Evolutionary conservation across 2,113 vertebrate species (phyloP).

Genomic region (Chloropsis cyanopogon): DNA sequence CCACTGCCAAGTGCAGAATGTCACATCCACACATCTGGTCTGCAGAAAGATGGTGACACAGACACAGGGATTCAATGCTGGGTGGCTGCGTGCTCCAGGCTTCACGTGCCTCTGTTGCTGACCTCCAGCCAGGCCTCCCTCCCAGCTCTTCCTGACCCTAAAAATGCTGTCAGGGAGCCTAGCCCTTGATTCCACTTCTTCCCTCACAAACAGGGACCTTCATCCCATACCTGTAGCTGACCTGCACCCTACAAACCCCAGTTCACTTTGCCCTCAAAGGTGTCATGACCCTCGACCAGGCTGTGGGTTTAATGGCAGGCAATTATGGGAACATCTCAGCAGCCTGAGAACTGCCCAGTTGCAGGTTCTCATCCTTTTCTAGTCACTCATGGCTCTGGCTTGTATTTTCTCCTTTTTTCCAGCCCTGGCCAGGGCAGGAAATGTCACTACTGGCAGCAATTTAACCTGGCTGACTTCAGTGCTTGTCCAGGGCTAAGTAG

Average conservation of each 20-base stretch:
- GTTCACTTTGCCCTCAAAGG: background rate
- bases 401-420: background rate
- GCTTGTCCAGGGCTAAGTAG: background rate
- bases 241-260: background rate
- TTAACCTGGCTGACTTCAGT: slow-evolving; percentile 17
- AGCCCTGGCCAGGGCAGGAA: slow-evolving; percentile 6
- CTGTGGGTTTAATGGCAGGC: background rate
- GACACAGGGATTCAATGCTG: accelerated
- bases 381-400: background rate
- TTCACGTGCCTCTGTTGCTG: background rate
- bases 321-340: slow-evolving; percentile 21
- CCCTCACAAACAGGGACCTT: background rate
- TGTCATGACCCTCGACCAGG: background rate
- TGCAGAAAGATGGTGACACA: background rate
- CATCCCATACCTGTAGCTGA: background rate
- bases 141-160: background rate
- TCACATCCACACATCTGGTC: background rate
- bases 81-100: background rate
- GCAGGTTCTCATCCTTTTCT: background rate
- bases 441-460: slow-evolving; percentile 46
- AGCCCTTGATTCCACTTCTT: background rate
- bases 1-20: background rate
- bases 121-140: background rate
- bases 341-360: slow-evolving; percentile 31
- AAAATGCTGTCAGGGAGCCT: background rate